Conservation (phyloP, 2,113 vertebrate genomes). For the Thermophis baileyi region DNA sequence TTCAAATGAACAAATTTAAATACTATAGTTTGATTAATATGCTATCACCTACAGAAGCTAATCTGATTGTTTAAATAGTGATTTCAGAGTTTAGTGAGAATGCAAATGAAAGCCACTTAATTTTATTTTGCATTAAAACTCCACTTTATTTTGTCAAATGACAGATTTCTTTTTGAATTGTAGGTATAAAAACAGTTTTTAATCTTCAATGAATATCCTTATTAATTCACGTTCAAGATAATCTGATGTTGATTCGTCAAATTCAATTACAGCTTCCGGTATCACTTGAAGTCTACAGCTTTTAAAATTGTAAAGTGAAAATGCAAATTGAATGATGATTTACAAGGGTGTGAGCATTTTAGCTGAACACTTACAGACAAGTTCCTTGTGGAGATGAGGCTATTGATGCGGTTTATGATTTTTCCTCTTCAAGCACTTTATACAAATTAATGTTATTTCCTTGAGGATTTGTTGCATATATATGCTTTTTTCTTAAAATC, state of each 20-base stretch:
- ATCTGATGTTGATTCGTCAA: constrained; percentile 99
- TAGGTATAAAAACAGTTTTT: constrained; percentile 79
- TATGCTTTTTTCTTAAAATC: constrained; percentile 72
- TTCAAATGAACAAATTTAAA: constrained; percentile 63
- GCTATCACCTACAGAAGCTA: constrained; percentile 67
- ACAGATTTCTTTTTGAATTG: constrained; percentile 76
- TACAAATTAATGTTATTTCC: constrained; percentile 86
- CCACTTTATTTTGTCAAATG: constrained; percentile 77
- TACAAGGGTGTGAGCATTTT: constrained; percentile 95
- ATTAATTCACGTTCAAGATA: constrained; percentile 97
- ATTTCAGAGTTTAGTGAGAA: constrained; percentile 77
- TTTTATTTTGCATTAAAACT: constrained; percentile 78
- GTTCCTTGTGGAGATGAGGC: constrained; percentile 84
- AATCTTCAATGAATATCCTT: constrained; percentile 86
- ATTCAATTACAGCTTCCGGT: constrained; percentile 99
- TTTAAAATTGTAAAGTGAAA: constrained; percentile 98
- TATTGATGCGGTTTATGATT: constrained; percentile 79
- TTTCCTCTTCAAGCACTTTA: constrained; percentile 81
- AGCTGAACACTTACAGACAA: constrained; percentile 92
- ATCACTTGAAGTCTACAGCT: constrained; percentile 95
- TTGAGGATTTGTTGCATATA: constrained; percentile 75
- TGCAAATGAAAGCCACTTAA: constrained; percentile 78
- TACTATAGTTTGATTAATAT: constrained; percentile 73
- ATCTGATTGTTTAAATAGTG: constrained; percentile 74
- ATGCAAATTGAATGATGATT: constrained; percentile 95